A percentile compares a stretch with the other conserved stretches of the same genome.
phyloP scores from a whole-genome alignment of 30 jellyfish, hydroid and myxozoan genomes.

The Haliclystus octoradiatus region DNA sequence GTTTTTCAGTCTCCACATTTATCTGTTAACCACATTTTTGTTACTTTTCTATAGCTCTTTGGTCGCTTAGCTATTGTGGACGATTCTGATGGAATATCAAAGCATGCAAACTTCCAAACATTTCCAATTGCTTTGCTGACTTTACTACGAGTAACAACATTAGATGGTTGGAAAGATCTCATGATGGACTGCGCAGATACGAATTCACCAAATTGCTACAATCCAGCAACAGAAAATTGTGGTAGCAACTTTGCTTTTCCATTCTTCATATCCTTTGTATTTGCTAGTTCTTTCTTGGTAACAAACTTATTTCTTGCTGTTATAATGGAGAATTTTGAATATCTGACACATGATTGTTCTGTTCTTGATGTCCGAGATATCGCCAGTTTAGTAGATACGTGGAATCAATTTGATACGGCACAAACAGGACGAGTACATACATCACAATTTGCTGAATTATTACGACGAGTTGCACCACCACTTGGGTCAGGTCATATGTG shows the following conservation, averaged over 20 bases:
- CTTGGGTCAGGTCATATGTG: constrained; percentile 71
- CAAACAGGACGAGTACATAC: constrained; percentile 18
- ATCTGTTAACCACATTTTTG: not conserved
- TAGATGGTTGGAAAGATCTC: constrained; percentile 64
- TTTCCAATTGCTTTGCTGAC: constrained; percentile 38
- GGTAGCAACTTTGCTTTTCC: constrained; percentile 50
- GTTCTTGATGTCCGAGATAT: constrained; percentile 47
- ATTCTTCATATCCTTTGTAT: constrained; percentile 50
- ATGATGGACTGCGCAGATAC: constrained; percentile 61
- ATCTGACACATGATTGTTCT: constrained; percentile 59
- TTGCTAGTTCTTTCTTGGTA: constrained; percentile 51
- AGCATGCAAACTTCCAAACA: constrained; percentile 49
- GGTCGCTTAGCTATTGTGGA: not conserved
- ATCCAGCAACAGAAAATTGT: constrained; percentile 25
- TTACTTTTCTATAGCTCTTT: constrained; percentile 1
- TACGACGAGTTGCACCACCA: constrained; percentile 59
- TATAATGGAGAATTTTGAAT: constrained; percentile 73
- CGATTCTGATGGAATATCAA: not conserved
- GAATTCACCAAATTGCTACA: constrained; percentile 31
- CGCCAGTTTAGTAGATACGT: constrained; percentile 19
- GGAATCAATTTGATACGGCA: constrained; percentile 27
- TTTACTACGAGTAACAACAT: constrained; percentile 60
- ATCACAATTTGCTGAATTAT: constrained; percentile 12
- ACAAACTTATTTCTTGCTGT: constrained; percentile 75
- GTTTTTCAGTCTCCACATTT: too few relatives aligned